Percentiles rank a stretch among this genome's conserved stretches.
Evolutionary conservation across 2,797 vertebrate species (phyloP).

Genomic region (Sebastes baramenuke): DNA sequence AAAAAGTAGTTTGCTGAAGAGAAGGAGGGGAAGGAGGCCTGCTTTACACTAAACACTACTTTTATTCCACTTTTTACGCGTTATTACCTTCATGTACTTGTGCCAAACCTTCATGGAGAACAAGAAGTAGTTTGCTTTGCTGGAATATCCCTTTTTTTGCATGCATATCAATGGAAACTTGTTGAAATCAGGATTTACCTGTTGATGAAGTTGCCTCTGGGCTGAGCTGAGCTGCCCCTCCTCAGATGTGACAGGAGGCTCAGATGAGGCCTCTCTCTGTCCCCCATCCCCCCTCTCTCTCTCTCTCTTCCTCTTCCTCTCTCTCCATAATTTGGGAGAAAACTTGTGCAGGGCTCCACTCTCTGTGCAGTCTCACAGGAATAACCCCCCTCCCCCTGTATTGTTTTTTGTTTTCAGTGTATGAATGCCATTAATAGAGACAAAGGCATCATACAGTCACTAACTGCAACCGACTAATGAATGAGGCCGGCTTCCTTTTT

Average conservation of each 20-base stretch:
- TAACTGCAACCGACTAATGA: slow-evolving; percentile 16
- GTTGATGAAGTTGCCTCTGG: not conserved
- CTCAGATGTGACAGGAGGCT: slow-evolving; percentile 39
- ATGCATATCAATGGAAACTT: too few species aligned
- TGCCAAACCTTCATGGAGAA: not conserved
- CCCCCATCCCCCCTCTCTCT: not conserved
- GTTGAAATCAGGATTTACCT: slow-evolving; percentile 23
- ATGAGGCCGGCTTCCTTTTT: slow-evolving; percentile 4
- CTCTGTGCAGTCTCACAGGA: slow-evolving; percentile 9
- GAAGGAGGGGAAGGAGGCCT: slow-evolving; percentile 3
- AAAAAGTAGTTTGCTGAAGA: not conserved
- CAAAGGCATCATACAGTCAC: slow-evolving; percentile 7
- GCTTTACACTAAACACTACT: not conserved
- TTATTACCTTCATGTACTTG: not conserved
- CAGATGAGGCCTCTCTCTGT: slow-evolving; percentile 24
- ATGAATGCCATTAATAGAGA: slow-evolving; percentile 19
- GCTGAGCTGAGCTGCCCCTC: not conserved
- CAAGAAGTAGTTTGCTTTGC: not conserved
- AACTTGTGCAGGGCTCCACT: not conserved
- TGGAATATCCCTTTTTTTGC: not conserved
- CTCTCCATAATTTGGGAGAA: slow-evolving; percentile 17
- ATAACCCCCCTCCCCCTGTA: slow-evolving; percentile 2
- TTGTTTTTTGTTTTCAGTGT: slow-evolving; percentile 27
- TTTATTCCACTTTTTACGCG: not conserved
- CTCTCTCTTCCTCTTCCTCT: too few species aligned